Evolutionary conservation across 37 sponge, comb jelly and placozoan genomes (phyloP).

Genomic region (Chondrosia reniformis): DNA sequence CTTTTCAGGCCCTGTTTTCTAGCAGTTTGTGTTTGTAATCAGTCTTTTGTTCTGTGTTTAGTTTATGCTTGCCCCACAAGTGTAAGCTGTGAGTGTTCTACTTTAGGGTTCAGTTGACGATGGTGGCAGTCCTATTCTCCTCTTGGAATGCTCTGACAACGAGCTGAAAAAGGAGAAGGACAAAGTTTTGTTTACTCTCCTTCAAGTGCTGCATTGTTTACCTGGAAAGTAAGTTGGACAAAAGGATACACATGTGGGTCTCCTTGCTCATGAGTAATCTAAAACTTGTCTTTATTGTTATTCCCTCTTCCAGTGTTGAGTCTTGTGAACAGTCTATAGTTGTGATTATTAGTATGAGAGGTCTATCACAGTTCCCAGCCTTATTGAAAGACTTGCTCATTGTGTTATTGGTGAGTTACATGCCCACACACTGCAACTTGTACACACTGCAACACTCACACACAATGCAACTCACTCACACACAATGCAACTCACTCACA

Average conservation of each 20-base stretch:
- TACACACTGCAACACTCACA: not conserved
- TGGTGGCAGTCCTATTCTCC: not conserved
- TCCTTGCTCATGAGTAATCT: not conserved
- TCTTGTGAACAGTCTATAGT: constrained; percentile 2
- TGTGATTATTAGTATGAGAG: not conserved
- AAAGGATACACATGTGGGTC: not conserved
- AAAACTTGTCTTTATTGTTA: not conserved
- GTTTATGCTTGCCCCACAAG: not conserved
- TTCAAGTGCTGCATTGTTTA: not conserved
- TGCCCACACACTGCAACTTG: not conserved
- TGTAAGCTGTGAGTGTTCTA: not conserved
- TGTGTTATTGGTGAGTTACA: constrained; percentile 5
- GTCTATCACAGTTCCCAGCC: not conserved
- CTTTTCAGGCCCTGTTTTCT: not conserved
- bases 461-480: not conserved
- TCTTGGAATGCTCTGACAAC: not conserved
- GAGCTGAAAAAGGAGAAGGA: constrained; percentile 6
- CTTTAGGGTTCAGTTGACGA: not conserved
- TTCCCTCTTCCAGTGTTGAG: constrained; percentile 1
- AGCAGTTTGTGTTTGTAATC: not conserved
- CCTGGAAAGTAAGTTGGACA: not conserved
- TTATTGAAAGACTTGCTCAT: not conserved
- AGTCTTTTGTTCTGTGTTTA: not conserved
- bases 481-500: not conserved
- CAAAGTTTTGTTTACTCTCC: not conserved